These are phyloP conservation scores for Philopotamus ludificatus DNA, from an alignment of 1,140 invertebrate genomes.

Conservation along the genomic window DNA sequence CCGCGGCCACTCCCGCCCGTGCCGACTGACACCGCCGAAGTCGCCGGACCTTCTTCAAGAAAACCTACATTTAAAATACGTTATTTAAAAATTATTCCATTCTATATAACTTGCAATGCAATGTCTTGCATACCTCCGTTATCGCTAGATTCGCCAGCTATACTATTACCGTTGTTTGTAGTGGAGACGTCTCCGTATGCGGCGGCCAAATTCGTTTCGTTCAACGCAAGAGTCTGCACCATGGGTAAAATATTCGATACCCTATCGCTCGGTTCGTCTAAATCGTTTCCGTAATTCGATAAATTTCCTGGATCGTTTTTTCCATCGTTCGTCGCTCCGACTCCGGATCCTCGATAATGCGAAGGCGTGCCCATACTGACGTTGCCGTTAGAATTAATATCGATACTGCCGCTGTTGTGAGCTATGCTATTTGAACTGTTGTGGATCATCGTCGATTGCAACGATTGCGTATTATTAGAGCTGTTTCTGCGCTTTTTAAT, in stretches of 20 bases:
- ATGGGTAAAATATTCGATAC: conserved; percentile 6
- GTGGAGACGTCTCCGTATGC: conserved; percentile 28
- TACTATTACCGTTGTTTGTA: conserved; percentile 32
- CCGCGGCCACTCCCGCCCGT: conserved; percentile 24
- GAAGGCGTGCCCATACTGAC: conserved; percentile 3
- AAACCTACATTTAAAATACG: conserved; percentile 16
- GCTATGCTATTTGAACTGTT: conserved; percentile 34
- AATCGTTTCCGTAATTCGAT: conserved; percentile 23
- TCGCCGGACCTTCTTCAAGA: conserved; percentile 25
- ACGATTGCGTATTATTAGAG: conserved; percentile 22
- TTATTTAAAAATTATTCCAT: too few species aligned
- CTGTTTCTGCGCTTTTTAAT: conserved; percentile 38
- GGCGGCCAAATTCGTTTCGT: conserved; percentile 37
- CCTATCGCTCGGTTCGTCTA: conserved; percentile 14
- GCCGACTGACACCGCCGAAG: conserved; percentile 6
- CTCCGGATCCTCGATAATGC: conserved; percentile 31
- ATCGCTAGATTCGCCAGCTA: conserved; percentile 36
- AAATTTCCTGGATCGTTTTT: conserved; percentile 2
- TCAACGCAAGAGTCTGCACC: conserved; percentile 35
- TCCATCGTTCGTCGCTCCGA: conserved; percentile 21
- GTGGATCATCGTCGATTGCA: conserved; percentile 19
- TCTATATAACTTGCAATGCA: conserved; percentile 8
- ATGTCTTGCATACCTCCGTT: conserved; percentile 36
- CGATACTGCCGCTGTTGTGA: conserved; percentile 15
- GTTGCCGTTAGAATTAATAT: conserved; percentile 13